Conservation (phyloP, 2,797 vertebrate genomes). For the Amniataba percoides region DNA sequence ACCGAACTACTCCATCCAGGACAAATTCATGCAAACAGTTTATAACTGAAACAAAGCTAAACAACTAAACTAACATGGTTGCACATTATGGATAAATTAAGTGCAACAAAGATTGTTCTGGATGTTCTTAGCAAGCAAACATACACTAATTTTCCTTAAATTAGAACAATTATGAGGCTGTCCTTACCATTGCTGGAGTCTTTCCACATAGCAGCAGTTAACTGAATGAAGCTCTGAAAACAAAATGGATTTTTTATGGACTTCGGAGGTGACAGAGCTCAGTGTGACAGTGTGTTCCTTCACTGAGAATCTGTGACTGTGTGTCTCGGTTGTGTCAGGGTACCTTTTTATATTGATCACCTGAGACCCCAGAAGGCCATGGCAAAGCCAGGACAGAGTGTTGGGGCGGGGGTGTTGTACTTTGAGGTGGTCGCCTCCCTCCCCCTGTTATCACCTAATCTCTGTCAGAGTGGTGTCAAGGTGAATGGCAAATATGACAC, state of each 20-base stretch:
- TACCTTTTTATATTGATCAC: constrained; percentile 76
- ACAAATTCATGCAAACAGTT: neutral
- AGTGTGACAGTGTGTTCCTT: constrained; percentile 37
- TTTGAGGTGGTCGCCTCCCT: constrained; percentile 14
- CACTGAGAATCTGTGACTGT: constrained; percentile 45
- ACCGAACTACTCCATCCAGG: neutral
- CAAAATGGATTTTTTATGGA: constrained; percentile 1
- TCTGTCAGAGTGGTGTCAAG: constrained; percentile 56
- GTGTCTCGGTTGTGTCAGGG: constrained; percentile 34
- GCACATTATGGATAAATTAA: neutral
- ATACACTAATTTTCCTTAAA: neutral
- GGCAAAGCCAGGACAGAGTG: constrained; percentile 33
- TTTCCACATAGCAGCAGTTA: constrained; percentile 80
- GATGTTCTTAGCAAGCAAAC: neutral
- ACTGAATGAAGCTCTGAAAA: constrained; percentile 21
- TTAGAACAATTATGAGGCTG: neutral
- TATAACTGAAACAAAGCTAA: neutral
- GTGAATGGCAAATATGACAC: constrained; percentile 48
- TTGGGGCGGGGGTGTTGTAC: constrained; percentile 37
- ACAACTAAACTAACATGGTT: neutral
- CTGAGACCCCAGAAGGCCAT: constrained; percentile 50
- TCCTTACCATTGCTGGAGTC: constrained; percentile 80
- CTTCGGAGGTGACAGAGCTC: constrained; percentile 27
- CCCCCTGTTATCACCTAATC: constrained; percentile 59
- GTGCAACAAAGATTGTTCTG: neutral